A percentile compares a stretch with the other conserved stretches of the same genome.
These are phyloP conservation scores for Sanderia malayensis DNA, from an alignment of 30 jellyfish, hydroid and myxozoan species.

Conservation along the genomic window DNA sequence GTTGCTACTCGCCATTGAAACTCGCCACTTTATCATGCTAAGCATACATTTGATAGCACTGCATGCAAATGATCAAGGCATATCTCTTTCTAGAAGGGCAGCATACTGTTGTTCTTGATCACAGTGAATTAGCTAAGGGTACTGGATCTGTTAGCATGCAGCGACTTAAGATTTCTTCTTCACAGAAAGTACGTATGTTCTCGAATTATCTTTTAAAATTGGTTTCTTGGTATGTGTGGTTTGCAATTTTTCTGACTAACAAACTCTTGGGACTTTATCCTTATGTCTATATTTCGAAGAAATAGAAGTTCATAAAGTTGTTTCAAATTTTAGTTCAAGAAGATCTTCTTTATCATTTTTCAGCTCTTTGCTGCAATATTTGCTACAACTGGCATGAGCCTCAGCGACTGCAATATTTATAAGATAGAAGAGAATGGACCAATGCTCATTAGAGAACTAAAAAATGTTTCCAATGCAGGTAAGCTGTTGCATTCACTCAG, in stretches of 20 bases:
- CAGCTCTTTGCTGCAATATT: background rate
- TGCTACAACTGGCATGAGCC: background rate
- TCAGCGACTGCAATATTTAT: background rate
- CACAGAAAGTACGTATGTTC: slow-evolving; percentile 5
- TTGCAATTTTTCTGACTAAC: too few relatives aligned
- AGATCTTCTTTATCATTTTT: background rate
- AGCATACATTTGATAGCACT: too few relatives aligned
- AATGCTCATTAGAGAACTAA: background rate
- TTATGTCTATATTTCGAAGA: too few relatives aligned
- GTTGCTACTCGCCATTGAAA: too few relatives aligned
- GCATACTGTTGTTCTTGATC: slow-evolving; percentile 28
- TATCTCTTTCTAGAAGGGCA: too few relatives aligned
- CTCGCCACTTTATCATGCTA: too few relatives aligned
- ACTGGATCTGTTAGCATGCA: slow-evolving; percentile 27
- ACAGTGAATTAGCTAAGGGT: slow-evolving; percentile 31
- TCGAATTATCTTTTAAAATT: too few relatives aligned
- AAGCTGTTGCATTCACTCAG: too few relatives aligned
- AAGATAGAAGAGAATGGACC: background rate
- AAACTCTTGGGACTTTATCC: too few relatives aligned
- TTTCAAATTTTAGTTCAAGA: too few relatives aligned
- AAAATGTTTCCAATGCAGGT: background rate
- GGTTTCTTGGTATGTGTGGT: background rate
- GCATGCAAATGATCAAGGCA: too few relatives aligned
- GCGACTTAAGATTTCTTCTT: slow-evolving; percentile 13
- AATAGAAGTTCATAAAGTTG: too few relatives aligned